Evolutionary conservation across 2,113 vertebrate species (phyloP), one percentile per base, ranked within the genome.

Genomic region (Girardinichthys multiradiatus): DNA sequence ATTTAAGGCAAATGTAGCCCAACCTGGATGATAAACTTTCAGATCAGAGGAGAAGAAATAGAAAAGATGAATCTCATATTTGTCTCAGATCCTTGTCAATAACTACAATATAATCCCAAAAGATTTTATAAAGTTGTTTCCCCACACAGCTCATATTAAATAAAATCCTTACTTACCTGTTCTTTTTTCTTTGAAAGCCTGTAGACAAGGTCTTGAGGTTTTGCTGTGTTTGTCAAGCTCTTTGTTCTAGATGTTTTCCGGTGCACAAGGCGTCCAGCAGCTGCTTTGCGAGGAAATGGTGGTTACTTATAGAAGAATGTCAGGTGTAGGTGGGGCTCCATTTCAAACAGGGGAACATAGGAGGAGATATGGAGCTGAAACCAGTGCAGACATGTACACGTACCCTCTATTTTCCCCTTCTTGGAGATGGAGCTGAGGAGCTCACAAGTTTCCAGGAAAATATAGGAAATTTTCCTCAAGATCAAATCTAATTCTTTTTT

Each of bases 281-380:
- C 35, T 33, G 2, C 33, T 35, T 57, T 13, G 4, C 4, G 11
- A 26, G 27, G 10, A 39, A 66, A 76, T n/a, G 64, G 77, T 48
- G 60, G 28, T 30, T 83, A 90, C 93, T 87, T 94, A 81, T 90
- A 87, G 76, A 79, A 76, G 89, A 91, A 92, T 91, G 77, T 76
- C 65, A 86, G 68, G 66, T 70, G 37, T 30, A 67, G 88, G 88
- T 74, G 88, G 80, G 75, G 90, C 69, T 28, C 7, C 13, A 64
- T 51, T 37, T 0, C 2, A 10, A 15, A 37, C 4, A 11, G 17
- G 66, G 35, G 6, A 35, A 63, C 19, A 58, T 21, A 33, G 2
- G 12, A 65, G 63, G 60, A 42, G 68, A 69, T 72, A 58, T 66
- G 73, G 24, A 86, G 21, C 62, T 61, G 45, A 13, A 66, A 87